phyloP scores from a whole-genome alignment of 1,140 invertebrate species.

The Eubasilissa regina region DNA sequence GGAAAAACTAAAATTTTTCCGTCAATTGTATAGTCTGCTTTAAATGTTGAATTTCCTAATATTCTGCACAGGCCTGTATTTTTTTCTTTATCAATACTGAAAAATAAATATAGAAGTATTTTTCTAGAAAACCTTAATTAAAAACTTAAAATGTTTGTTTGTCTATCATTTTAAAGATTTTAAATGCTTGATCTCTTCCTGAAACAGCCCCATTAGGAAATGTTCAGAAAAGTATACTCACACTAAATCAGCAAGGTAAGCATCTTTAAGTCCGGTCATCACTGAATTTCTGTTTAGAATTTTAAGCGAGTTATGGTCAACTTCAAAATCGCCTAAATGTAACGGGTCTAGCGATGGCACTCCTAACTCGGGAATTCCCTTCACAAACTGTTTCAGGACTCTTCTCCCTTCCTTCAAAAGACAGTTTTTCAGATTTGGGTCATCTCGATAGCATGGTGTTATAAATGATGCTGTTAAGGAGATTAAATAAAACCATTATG shows the following conservation, averaged over 20 bases:
- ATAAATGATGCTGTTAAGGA: conserved; percentile 63
- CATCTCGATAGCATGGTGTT: conserved; percentile 64
- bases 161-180: neutral
- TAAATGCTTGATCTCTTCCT: neutral
- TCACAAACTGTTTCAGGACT: conserved; percentile 67
- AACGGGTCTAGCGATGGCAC: conserved; percentile 75
- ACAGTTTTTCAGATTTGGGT: conserved; percentile 65
- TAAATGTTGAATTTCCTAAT: conserved; percentile 66
- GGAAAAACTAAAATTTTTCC: conserved; percentile 78
- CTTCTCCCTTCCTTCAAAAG: conserved; percentile 65
- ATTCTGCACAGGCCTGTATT: conserved; percentile 66
- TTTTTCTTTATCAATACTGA: conserved; percentile 71
- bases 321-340: conserved; percentile 61
- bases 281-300: neutral
- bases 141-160: neutral
- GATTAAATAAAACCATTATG: neutral
- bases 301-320: neutral
- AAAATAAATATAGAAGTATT: conserved; percentile 42
- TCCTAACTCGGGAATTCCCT: conserved; percentile 72
- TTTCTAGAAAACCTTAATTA: too few species aligned
- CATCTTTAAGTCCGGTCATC: conserved; percentile 21
- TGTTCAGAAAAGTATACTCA: conserved; percentile 14
- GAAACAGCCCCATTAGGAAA: neutral
- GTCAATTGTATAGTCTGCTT: conserved; percentile 73
- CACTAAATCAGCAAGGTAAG: conserved; percentile 17